Evolutionary conservation across 1,140 invertebrate species (phyloP), one percentile per base, ranked within the genome.

Genomic region (Microplitis demolitor): DNA sequence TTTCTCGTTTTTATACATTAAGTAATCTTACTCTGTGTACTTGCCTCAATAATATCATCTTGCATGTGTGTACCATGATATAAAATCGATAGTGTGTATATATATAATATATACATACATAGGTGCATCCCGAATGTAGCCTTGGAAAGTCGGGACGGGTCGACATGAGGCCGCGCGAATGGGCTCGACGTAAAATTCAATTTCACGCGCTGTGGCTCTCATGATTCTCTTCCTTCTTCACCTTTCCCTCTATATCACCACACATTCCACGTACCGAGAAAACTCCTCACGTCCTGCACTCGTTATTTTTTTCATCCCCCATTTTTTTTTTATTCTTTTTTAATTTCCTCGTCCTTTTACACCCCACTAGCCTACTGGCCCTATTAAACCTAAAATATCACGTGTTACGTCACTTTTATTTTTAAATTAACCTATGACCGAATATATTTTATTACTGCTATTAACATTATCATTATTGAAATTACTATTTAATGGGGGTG

Each of bases 151-250:
- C 34, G 33, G 16, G 34, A 62, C 31, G 56, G 56, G 56, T 31
- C 60, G 58, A 50, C 16, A 50, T 37, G 54, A 66, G 45, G 54
- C 8, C 53, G 51, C 35, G 63, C 51, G 14, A 66, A 66, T 35
- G 63, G 54, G 76, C 60, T 73, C 73, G 54, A 75, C 70, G 74
- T 75, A 66, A 79, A 80, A 80, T 79, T 79, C 75, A 80, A 80
- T 80, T 80, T 80, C 78, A 80, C 78, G 79, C 76, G 69, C 71
- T 68, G 76, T 54, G 67, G 69, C 66, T 69, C 71, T 74, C 76
- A 74, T 77, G 71, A 75, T 74, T 74, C 69, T 63, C 53, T 45
- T 34, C 64, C 67, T 58, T 14, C n/a, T 67, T 62, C 14, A 31
- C 74, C 67, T 62, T 35, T 62, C 39, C 11, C 39, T 45, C 6